Evolutionary conservation across 2,888 invertebrate genomes (phyloP).

Genomic region (Xylota sylvarum): DNA sequence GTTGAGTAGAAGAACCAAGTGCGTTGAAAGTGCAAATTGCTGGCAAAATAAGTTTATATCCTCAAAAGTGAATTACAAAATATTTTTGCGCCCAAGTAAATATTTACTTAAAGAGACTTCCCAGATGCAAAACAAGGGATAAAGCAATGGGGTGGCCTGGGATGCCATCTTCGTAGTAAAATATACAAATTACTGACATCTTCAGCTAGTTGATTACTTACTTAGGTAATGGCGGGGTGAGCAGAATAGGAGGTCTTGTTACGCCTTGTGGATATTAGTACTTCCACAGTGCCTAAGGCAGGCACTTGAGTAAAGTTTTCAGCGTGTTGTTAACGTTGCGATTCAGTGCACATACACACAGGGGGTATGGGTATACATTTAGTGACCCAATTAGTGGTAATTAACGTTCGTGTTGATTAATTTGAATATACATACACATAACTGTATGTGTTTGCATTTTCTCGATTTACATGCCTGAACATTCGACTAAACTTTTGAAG

Average conservation of each 20-base stretch:
- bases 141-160: too few relatives aligned
- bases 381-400: neutral
- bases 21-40: neutral
- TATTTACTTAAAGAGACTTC: neutral
- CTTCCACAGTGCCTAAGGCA: neutral
- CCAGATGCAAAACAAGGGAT: neutral
- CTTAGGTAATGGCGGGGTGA: neutral
- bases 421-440: neutral
- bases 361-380: neutral
- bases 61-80: neutral
- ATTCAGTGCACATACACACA: neutral
- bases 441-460: too few relatives aligned
- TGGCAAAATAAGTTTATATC: neutral
- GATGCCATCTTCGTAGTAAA: too few relatives aligned
- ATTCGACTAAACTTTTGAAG: too few relatives aligned
- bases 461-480: too few relatives aligned
- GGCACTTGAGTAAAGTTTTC: neutral
- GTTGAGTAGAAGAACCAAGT: neutral
- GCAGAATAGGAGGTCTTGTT: neutral
- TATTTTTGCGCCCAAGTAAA: neutral
- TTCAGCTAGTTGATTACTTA: slow-evolving; percentile 1
- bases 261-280: too few relatives aligned
- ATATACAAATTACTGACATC: slow-evolving; percentile 2
- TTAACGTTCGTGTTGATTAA: neutral
- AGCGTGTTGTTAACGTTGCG: neutral